Percentiles rank a stretch among this genome's conserved stretches.
These are phyloP conservation scores for Carettochelys insculpta DNA, from an alignment of 2,113 vertebrate genomes.

Conservation along the genomic window DNA sequence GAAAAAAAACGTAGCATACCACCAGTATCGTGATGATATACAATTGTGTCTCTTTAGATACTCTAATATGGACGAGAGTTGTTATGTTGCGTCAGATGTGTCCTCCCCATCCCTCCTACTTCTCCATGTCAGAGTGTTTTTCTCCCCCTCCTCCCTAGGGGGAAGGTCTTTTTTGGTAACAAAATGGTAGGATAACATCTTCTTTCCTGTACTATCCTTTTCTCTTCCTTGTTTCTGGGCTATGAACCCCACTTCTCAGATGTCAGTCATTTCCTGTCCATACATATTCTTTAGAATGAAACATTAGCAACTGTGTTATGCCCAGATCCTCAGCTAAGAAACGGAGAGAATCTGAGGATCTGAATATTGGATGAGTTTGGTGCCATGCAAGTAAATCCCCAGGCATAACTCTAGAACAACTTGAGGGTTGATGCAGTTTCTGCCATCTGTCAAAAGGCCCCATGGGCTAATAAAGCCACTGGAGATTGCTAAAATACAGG, in stretches of 20 bases:
- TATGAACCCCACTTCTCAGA: accelerated
- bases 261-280: conserved; percentile 48
- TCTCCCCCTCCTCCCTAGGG: not conserved
- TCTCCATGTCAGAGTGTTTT: accelerated
- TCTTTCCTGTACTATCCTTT: not conserved
- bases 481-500: not conserved
- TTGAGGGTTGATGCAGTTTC: not conserved
- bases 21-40: not conserved
- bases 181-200: not conserved
- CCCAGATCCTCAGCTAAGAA: not conserved
- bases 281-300: conserved; percentile 31
- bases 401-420: not conserved
- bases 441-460: not conserved
- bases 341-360: not conserved
- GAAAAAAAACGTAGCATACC: not conserved
- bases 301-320: conserved; percentile 32
- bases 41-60: not conserved
- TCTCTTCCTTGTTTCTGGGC: not conserved
- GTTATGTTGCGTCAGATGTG: accelerated
- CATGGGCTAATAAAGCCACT: not conserved
- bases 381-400: not conserved
- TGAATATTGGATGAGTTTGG: not conserved
- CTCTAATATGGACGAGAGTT: not conserved
- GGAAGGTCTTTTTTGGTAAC: not conserved
- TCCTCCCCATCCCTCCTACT: not conserved